Percentiles rank a stretch among this genome's conserved stretches.
These are phyloP conservation scores for Mantis religiosa DNA, from an alignment of 2,888 invertebrate species.

Conservation along the genomic window DNA sequence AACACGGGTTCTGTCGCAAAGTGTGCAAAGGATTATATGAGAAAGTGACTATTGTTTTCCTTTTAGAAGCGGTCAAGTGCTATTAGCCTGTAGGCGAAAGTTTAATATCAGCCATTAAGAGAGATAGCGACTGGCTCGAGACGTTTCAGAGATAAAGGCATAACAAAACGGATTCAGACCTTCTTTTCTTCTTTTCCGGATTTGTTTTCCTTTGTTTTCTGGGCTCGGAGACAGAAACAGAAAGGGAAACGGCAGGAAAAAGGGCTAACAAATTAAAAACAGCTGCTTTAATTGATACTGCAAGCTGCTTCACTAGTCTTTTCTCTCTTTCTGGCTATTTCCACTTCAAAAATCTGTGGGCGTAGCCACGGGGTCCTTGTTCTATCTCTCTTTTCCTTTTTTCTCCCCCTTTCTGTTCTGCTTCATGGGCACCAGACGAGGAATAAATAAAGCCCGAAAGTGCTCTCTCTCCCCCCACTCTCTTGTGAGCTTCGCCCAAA, in stretches of 20 bases:
- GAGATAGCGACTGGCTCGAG: neutral
- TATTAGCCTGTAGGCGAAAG: neutral
- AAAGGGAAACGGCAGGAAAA: neutral
- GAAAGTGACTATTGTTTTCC: neutral
- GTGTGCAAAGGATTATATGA: neutral
- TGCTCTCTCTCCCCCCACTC: neutral
- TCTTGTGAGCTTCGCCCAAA: neutral
- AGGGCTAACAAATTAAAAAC: neutral
- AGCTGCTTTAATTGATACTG: neutral
- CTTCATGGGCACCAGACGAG: neutral
- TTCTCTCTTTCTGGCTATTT: neutral
- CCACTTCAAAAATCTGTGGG: neutral
- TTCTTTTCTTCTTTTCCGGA: neutral
- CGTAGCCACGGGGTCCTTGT: neutral
- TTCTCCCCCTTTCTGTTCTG: neutral
- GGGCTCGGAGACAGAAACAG: neutral
- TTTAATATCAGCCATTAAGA: neutral
- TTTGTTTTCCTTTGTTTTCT: neutral
- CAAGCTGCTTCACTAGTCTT: neutral
- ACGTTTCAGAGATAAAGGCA: neutral
- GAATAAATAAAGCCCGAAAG: neutral
- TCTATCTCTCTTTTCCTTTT: neutral
- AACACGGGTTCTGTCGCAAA: no score
- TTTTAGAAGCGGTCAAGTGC: neutral
- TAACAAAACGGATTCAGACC: neutral